phyloP scores from a whole-genome alignment of 2,113 vertebrate genomes.

The Ovis canadensis region DNA sequence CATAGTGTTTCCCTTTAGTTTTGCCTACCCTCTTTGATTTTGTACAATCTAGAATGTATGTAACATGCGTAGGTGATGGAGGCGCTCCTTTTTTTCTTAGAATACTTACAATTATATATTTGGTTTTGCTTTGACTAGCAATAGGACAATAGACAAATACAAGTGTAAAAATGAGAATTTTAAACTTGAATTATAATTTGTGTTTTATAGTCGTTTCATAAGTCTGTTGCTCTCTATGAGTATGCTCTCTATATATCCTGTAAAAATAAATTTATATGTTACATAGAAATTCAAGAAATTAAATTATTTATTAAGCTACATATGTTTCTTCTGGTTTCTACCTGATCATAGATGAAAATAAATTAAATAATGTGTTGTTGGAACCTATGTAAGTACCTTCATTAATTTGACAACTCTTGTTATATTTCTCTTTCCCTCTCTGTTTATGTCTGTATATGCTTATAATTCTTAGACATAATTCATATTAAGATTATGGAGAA shows the following conservation, averaged over 20 bases:
- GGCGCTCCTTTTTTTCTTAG: conserved; percentile 64
- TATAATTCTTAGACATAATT: conserved; percentile 49
- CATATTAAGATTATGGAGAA: conserved; percentile 21
- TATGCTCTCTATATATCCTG: conserved; percentile 76
- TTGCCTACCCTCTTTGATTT: conserved; percentile 60
- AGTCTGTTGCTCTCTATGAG: conserved; percentile 75
- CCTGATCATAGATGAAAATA: conserved; percentile 68
- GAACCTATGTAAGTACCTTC: conserved; percentile 70
- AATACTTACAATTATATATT: conserved; percentile 70
- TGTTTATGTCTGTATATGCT: conserved; percentile 39
- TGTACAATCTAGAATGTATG: conserved; percentile 72
- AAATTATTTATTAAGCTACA: conserved; percentile 75
- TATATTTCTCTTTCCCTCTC: conserved; percentile 44
- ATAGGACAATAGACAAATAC: conserved; percentile 74
- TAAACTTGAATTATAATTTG: conserved; percentile 74
- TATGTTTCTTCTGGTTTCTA: conserved; percentile 75
- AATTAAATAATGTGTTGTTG: conserved; percentile 70
- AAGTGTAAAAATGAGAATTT: conserved; percentile 72
- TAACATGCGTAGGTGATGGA: conserved; percentile 70
- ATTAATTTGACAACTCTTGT: conserved; percentile 46
- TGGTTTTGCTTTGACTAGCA: conserved; percentile 71
- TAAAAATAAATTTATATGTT: conserved; percentile 77
- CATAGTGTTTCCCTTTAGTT: conserved; percentile 68
- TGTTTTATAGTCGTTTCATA: conserved; percentile 75
- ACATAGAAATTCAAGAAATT: conserved; percentile 76